These are phyloP conservation scores for Ciconia stormi DNA, from an alignment of 2,113 vertebrate genomes.

Conservation along the genomic window DNA sequence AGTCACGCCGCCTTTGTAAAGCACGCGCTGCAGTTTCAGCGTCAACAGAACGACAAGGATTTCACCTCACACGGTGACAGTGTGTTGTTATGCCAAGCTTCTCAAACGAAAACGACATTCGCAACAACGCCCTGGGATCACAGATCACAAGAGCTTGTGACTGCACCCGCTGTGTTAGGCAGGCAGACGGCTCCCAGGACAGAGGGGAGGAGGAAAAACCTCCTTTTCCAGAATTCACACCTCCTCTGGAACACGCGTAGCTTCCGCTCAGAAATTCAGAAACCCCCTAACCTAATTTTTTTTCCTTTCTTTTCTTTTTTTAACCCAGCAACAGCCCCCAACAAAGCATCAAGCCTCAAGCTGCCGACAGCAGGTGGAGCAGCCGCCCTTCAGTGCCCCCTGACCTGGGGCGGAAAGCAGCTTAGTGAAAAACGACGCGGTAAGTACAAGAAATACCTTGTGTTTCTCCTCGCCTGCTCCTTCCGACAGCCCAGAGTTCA, in stretches of 20 bases:
- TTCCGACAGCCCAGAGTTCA: neutral
- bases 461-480: neutral
- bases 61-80: rapidly evolving
- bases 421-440: rapidly evolving
- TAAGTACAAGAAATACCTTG: neutral
- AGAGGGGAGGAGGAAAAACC: neutral
- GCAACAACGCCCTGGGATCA: rapidly evolving
- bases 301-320: neutral
- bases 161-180: neutral
- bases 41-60: neutral
- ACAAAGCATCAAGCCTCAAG: neutral
- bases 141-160: neutral
- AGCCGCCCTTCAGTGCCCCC: neutral
- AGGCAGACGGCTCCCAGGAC: neutral
- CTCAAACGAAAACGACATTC: rapidly evolving
- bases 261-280: neutral
- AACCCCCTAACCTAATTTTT: too few species aligned
- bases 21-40: neutral
- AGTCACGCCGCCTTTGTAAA: neutral
- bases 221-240: neutral
- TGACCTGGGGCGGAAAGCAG: neutral
- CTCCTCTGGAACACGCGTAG: neutral
- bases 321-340: neutral
- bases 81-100: neutral
- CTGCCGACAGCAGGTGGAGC: neutral